Percentiles rank a stretch among this genome's conserved stretches.
Evolutionary conservation across 2,888 invertebrate genomes (phyloP).

Genomic region (Hyposoter didymator): DNA sequence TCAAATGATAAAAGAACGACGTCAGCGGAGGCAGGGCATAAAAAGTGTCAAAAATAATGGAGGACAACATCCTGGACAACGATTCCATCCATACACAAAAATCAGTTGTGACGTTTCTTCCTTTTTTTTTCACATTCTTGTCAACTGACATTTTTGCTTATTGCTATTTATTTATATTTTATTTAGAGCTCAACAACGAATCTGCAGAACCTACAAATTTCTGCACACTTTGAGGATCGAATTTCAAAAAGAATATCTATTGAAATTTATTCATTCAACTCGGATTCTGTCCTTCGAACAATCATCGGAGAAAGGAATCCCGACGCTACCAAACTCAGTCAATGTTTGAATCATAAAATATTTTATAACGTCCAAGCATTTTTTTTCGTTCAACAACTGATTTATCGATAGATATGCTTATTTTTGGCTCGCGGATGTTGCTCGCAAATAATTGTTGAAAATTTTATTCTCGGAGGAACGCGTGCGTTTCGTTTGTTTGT

Average conservation of each 20-base stretch:
- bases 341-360: not conserved
- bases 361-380: not conserved
- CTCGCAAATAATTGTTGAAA: not conserved
- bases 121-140: not conserved
- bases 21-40: not conserved
- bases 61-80: slow-evolving; percentile 1
- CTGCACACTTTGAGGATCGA: not conserved
- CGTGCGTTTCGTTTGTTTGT: not conserved
- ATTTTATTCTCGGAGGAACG: not conserved
- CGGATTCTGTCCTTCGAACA: not conserved
- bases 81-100: not conserved
- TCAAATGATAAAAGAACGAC: not conserved
- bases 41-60: not conserved
- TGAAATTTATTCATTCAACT: not conserved
- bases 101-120: not conserved
- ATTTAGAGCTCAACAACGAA: not conserved
- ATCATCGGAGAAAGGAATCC: not conserved
- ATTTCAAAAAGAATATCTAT: not conserved
- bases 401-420: not conserved
- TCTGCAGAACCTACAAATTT: not conserved
- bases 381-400: not conserved
- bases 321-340: not conserved
- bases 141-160: not conserved
- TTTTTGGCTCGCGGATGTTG: not conserved
- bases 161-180: not conserved